These are phyloP conservation scores for Epinotia brunnichana DNA, from an alignment of 2,888 invertebrate genomes.

Conservation along the genomic window DNA sequence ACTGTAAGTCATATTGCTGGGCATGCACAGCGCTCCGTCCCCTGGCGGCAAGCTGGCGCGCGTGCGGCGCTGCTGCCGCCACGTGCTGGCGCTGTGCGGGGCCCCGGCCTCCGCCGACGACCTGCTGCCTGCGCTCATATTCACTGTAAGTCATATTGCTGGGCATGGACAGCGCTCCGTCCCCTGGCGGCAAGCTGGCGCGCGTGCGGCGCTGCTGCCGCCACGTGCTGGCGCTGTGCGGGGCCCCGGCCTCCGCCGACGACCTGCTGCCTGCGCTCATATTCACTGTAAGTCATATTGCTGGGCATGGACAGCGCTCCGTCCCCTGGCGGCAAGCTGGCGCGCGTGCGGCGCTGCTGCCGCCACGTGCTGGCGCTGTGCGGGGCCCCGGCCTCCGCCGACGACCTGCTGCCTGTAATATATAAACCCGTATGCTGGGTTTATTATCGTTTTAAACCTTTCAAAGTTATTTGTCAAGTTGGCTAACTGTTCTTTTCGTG, in stretches of 20 bases:
- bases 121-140: conserved; percentile 98
- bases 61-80: conserved; percentile 94
- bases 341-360: conserved; percentile 95
- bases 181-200: conserved; percentile 96
- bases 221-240: conserved; percentile 93
- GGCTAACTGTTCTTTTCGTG: no score
- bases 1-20: conserved; percentile 93
- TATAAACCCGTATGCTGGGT: no score
- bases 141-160: conserved; percentile 94
- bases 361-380: conserved; percentile 94
- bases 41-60: conserved; percentile 97
- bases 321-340: conserved; percentile 96
- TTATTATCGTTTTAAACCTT: no score
- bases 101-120: conserved; percentile 97
- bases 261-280: conserved; percentile 99
- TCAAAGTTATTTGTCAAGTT: no score
- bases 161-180: conserved; percentile 97
- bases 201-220: conserved; percentile 96
- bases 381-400: conserved; percentile 94
- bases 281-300: conserved; percentile 92
- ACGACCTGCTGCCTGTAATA: conserved; percentile 99
- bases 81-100: conserved; percentile 93
- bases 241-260: conserved; percentile 95
- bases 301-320: conserved; percentile 97
- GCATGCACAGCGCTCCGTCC: conserved; percentile 96